Conservation (phyloP, 1,140 invertebrate genomes). For the Leptestheria dahalacensis region DNA sequence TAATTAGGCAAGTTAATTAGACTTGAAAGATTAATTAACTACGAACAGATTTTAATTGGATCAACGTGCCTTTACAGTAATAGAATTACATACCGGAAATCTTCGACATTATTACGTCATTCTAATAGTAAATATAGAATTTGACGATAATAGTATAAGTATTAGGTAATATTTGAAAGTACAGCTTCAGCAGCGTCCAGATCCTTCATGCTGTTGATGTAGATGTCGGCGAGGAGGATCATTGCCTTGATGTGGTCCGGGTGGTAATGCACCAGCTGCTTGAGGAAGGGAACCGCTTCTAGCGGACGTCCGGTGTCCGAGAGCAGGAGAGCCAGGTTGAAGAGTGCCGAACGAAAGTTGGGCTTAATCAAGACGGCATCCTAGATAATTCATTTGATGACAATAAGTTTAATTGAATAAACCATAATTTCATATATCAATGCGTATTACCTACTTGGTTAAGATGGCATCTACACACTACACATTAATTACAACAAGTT, state of each 20-base stretch:
- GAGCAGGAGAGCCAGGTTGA: conserved; percentile 80
- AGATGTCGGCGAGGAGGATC: conserved; percentile 87
- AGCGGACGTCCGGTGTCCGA: conserved; percentile 73
- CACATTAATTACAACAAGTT: no score
- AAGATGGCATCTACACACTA: neutral
- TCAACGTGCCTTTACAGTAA: no score
- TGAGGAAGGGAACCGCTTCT: conserved; percentile 82
- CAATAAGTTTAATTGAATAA: no score
- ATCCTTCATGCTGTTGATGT: conserved; percentile 91
- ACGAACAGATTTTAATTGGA: no score
- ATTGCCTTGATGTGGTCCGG: conserved; percentile 89
- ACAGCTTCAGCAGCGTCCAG: conserved; percentile 79
- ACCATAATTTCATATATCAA: no score
- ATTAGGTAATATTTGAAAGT: conserved; percentile 21
- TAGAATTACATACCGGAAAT: no score
- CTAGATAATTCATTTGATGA: no score
- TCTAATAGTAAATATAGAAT: neutral
- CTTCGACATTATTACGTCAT: no score
- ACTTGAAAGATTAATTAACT: no score
- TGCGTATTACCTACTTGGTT: no score
- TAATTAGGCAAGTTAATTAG: no score
- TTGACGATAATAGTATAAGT: neutral
- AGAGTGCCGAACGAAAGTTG: conserved; percentile 73
- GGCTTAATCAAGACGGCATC: conserved; percentile 54
- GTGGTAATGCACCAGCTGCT: conserved; percentile 77